A percentile compares a stretch with the other conserved stretches of the same genome.
Evolutionary conservation across 2,113 vertebrate genomes (phyloP).

Genomic region (Eolophus roseicapilla): DNA sequence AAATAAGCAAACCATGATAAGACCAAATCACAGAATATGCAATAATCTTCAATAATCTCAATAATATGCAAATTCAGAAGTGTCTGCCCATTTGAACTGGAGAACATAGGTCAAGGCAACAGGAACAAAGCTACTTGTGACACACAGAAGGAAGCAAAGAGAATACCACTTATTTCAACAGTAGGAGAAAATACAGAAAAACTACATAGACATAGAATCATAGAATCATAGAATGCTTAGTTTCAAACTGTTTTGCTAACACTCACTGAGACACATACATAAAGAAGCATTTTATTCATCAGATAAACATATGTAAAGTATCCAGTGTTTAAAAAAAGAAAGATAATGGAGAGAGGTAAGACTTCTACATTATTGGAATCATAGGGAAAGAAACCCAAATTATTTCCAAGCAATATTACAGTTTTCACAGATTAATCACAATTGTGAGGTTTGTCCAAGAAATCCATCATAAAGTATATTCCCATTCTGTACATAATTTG

Average conservation of each 20-base stretch:
- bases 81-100: background rate
- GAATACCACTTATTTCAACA: background rate
- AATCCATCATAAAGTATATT: background rate
- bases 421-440: background rate
- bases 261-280: background rate
- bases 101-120: background rate
- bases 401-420: background rate
- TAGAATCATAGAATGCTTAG: background rate
- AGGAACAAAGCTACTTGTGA: background rate
- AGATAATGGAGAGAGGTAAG: background rate
- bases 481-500: background rate
- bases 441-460: background rate
- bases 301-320: background rate
- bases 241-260: background rate
- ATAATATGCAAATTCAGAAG: background rate
- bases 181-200: background rate
- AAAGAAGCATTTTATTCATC: background rate
- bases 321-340: background rate
- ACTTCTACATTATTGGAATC: background rate
- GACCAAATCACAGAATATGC: background rate
- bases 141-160: background rate
- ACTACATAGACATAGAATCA: background rate
- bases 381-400: accelerated
- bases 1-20: background rate
- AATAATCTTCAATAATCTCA: background rate